Evolutionary conservation across 2,113 vertebrate species (phyloP).

Genomic region (Corydoras maculifer): DNA sequence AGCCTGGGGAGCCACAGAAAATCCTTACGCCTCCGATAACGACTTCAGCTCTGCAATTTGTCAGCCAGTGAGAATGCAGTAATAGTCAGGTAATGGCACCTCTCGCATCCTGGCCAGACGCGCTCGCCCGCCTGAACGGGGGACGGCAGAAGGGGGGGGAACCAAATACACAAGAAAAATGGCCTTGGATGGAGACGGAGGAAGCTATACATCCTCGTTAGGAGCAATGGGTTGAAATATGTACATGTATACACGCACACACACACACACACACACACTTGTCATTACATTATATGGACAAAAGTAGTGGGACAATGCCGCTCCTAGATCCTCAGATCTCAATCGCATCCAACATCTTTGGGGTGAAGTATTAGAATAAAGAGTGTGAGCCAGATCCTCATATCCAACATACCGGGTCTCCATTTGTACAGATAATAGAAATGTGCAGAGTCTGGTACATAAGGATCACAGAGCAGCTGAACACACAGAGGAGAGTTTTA

Average conservation of each 20-base stretch:
- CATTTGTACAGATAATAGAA: no score
- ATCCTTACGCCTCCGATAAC: conserved; percentile 35
- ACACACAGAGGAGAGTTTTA: not conserved
- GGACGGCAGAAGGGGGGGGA: conserved; percentile 37
- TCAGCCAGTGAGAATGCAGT: conserved; percentile 55
- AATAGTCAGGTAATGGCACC: conserved; percentile 57
- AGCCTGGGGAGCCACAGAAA: conserved; percentile 36
- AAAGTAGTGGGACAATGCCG: no score
- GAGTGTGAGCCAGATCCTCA: no score
- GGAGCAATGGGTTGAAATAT: conserved; percentile 46
- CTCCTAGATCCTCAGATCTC: no score
- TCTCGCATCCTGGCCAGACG: conserved; percentile 35
- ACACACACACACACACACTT: conserved; percentile 2
- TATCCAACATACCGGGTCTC: no score
- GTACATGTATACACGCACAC: conserved; percentile 8
- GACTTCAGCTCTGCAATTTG: conserved; percentile 45
- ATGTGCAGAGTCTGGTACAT: not conserved
- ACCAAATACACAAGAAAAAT: conserved; percentile 59
- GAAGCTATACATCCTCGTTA: conserved; percentile 68
- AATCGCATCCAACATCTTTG: no score
- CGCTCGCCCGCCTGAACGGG: conserved; percentile 21
- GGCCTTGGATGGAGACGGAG: conserved; percentile 57
- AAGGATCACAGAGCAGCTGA: not conserved
- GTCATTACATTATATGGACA: no score
- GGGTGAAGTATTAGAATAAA: no score